These are phyloP conservation scores for Oreochromis niloticus DNA, from an alignment of 2,113 vertebrate species.

Conservation along the genomic window DNA sequence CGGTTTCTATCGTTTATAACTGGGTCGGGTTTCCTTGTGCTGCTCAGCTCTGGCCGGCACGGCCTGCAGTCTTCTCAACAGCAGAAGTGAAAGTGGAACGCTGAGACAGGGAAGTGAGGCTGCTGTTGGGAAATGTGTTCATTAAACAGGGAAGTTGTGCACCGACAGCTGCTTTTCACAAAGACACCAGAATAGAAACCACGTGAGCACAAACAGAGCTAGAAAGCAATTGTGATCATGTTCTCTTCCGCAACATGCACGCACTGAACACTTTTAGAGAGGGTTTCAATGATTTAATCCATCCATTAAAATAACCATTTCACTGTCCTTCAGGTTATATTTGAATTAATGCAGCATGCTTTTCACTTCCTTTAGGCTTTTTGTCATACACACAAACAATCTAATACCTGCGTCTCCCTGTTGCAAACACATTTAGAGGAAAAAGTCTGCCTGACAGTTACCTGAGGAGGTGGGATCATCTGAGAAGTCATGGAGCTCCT, in stretches of 20 bases:
- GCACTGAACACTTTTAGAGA: background rate
- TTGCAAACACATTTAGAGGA: background rate
- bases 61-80: background rate
- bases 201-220: background rate
- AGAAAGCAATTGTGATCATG: background rate
- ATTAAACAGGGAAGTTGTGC: background rate
- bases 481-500: conserved; percentile 96
- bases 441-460: conserved; percentile 45
- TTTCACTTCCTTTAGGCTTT: background rate
- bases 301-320: background rate
- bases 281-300: background rate
- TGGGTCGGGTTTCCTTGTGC: background rate
- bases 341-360: fast-evolving
- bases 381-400: background rate
- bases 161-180: background rate
- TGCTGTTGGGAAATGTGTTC: conserved; percentile 17
- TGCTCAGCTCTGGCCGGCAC: background rate
- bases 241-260: background rate
- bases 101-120: conserved; percentile 57
- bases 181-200: background rate
- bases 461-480: conserved; percentile 99
- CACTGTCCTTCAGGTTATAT: fast-evolving
- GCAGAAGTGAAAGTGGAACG: conserved; percentile 53
- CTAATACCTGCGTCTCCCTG: background rate
- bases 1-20: fast-evolving